phyloP scores from a whole-genome alignment of 2,888 invertebrate genomes.

The Apamea epomidion region DNA sequence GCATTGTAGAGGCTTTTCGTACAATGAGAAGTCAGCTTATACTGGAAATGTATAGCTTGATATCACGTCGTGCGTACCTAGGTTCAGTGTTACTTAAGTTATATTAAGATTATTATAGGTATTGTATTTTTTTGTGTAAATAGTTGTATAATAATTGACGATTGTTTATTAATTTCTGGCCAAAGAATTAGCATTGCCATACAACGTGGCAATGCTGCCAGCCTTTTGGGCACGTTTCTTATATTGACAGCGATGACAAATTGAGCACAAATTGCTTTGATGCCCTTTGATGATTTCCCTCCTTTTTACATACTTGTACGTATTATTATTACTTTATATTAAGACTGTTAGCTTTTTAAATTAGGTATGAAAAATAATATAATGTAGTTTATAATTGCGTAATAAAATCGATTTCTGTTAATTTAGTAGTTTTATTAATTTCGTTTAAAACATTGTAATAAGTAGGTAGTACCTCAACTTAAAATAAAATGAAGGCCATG shows the following conservation, averaged over 20 bases:
- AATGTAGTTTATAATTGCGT: too few relatives aligned
- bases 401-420: neutral
- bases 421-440: neutral
- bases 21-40: neutral
- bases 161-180: neutral
- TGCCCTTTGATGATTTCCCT: too few relatives aligned
- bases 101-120: neutral
- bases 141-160: neutral
- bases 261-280: too few relatives aligned
- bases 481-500: neutral
- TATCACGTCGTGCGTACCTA: neutral
- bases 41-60: neutral
- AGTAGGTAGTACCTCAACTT: neutral
- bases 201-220: too few relatives aligned
- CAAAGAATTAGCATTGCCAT: too few relatives aligned
- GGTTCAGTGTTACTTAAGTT: neutral
- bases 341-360: too few relatives aligned
- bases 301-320: too few relatives aligned
- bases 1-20: neutral
- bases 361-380: too few relatives aligned
- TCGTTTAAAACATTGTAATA: neutral
- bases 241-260: too few relatives aligned
- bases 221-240: too few relatives aligned
- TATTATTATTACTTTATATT: too few relatives aligned
- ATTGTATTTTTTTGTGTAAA: neutral